Percentiles rank a stretch among this genome's conserved stretches.
Conservation (phyloP, 92 coral and sea anemone genomes). For the Siderastrea siderea region DNA sequence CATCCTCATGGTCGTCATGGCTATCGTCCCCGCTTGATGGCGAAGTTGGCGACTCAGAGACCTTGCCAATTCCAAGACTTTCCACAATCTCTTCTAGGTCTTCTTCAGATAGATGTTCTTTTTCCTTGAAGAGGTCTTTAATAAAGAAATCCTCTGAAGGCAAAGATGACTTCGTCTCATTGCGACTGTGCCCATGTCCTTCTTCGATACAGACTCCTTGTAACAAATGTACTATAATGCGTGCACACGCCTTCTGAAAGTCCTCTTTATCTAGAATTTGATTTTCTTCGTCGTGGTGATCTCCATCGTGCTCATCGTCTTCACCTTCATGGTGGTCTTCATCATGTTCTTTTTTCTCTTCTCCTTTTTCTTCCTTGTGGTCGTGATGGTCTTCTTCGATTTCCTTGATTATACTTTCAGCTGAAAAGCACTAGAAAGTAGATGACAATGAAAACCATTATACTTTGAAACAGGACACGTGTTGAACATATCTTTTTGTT, state of each 20-base stretch:
- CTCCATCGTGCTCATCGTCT: no score
- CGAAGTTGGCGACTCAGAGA: not conserved
- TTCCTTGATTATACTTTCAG: slow-evolving; percentile 47
- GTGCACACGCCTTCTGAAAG: slow-evolving; percentile 83
- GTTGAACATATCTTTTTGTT: not conserved
- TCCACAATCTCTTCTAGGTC: slow-evolving; percentile 56
- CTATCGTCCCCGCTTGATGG: not conserved
- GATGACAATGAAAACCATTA: not conserved
- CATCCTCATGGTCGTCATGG: slow-evolving; percentile 40
- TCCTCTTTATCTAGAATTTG: slow-evolving; percentile 64
- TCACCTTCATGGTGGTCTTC: slow-evolving; percentile 30
- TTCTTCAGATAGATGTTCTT: slow-evolving; percentile 57
- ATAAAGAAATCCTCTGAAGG: slow-evolving; percentile 76
- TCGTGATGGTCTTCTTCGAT: slow-evolving; percentile 26
- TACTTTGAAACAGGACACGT: not conserved
- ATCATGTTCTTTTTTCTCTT: slow-evolving; percentile 46
- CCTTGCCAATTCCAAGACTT: slow-evolving; percentile 68
- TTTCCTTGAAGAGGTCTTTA: slow-evolving; percentile 64
- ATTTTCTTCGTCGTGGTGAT: slow-evolving; percentile 37
- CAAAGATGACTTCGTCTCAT: slow-evolving; percentile 38
- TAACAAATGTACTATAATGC: slow-evolving; percentile 74
- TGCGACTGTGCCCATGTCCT: slow-evolving; percentile 45
- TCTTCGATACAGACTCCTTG: slow-evolving; percentile 82
- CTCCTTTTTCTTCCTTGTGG: slow-evolving; percentile 30
- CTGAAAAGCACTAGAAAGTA: slow-evolving; percentile 68